These are phyloP conservation scores for Orius insidiosus DNA, from an alignment of 1,140 invertebrate species.

Conservation along the genomic window DNA sequence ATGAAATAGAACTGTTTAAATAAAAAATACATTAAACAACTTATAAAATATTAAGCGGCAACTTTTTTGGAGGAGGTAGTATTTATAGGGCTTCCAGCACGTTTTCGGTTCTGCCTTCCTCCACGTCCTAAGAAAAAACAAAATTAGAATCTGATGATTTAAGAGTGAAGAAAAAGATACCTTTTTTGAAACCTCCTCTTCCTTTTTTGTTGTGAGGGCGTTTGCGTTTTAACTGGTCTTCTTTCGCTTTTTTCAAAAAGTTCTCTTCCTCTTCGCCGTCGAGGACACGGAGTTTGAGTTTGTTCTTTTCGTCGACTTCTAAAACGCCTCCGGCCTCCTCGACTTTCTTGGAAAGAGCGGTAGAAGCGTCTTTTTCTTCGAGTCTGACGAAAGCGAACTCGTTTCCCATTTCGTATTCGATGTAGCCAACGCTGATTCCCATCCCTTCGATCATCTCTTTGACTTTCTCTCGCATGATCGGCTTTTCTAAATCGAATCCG, in stretches of 20 bases:
- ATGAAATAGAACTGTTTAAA: too few relatives aligned
- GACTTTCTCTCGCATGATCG: conserved; percentile 48
- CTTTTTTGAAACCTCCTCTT: not conserved
- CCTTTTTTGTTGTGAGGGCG: not conserved
- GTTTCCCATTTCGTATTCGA: conserved; percentile 57
- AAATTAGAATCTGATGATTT: not conserved
- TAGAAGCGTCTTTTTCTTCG: conserved; percentile 46
- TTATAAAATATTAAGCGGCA: too few relatives aligned
- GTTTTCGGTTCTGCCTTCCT: conserved; percentile 2
- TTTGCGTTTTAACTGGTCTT: conserved; percentile 26
- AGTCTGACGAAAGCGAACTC: conserved; percentile 51
- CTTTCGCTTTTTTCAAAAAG: conserved; percentile 42
- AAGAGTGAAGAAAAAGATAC: not conserved
- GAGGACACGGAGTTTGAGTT: conserved; percentile 34
- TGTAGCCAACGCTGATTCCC: conserved; percentile 45
- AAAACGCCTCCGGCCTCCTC: conserved; percentile 29
- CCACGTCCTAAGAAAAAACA: not conserved
- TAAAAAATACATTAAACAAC: too few relatives aligned
- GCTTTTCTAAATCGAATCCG: conserved; percentile 32
- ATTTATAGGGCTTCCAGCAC: conserved; percentile 1
- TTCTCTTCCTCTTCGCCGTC: conserved; percentile 51
- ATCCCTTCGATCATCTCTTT: conserved; percentile 41
- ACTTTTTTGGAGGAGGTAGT: too few relatives aligned
- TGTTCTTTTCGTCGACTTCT: conserved; percentile 6
- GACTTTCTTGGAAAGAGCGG: conserved; percentile 30